Percentiles rank a stretch among this genome's conserved stretches.
Evolutionary conservation across 2,888 invertebrate species (phyloP).

Genomic region (Hoplodrina ambigua): DNA sequence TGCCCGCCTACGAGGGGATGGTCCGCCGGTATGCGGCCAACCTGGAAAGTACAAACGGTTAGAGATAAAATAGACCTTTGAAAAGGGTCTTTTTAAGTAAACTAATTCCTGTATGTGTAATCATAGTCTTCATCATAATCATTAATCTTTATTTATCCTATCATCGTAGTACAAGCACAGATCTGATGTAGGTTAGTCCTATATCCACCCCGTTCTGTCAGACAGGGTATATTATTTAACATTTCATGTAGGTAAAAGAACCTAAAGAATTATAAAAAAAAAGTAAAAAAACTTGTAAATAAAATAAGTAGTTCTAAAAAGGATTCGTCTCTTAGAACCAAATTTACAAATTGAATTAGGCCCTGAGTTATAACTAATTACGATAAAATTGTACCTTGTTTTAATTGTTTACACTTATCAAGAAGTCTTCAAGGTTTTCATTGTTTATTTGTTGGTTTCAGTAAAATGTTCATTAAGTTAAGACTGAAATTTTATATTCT

Average conservation of each 20-base stretch:
- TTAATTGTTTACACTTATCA: constrained; percentile 21
- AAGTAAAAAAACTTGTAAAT: too few species aligned
- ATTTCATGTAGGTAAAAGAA: too few species aligned
- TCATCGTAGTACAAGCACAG: too few species aligned
- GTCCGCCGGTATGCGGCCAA: constrained; percentile 98
- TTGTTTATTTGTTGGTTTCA: not conserved
- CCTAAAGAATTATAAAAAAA: too few species aligned
- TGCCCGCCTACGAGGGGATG: constrained; percentile 98
- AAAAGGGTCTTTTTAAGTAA: too few species aligned
- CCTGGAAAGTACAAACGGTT: constrained; percentile 89
- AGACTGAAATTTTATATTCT: constrained; percentile 1
- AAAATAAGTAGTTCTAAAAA: constrained; percentile 3
- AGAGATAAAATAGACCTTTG: too few species aligned
- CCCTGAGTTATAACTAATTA: not conserved
- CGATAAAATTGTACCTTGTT: not conserved
- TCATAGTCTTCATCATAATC: too few species aligned
- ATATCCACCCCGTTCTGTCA: too few species aligned
- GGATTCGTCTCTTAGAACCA: not conserved
- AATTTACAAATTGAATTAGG: not conserved
- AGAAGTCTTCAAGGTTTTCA: constrained; percentile 12
- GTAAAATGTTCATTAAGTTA: constrained; percentile 15
- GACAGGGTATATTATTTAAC: too few species aligned
- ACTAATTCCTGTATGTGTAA: too few species aligned
- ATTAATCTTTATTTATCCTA: too few species aligned
- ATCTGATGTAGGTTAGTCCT: too few species aligned